phyloP scores from a whole-genome alignment of 1,140 invertebrate species.

The Diploscapter pachys region DNA sequence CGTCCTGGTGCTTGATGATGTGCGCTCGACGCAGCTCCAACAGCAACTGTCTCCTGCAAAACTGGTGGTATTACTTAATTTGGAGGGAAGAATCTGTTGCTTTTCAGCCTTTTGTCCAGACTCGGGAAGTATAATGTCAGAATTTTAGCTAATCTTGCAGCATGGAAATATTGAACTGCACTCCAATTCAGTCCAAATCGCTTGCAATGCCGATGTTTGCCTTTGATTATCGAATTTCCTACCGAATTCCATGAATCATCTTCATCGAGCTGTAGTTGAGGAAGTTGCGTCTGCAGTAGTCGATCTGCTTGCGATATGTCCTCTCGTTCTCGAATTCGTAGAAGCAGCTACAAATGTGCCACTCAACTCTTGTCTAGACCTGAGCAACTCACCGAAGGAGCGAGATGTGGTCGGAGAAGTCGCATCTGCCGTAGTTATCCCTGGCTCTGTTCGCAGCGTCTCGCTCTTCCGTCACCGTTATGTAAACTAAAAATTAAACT shows the following conservation, averaged over 20 bases:
- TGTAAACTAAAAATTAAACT: slow-evolving; percentile 40
- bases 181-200: too few relatives aligned
- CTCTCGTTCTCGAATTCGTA: not conserved
- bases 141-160: too few relatives aligned
- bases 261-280: slow-evolving; percentile 66
- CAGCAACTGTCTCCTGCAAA: slow-evolving; percentile 42
- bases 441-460: slow-evolving; percentile 65
- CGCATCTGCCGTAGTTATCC: slow-evolving; percentile 72
- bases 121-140: too few relatives aligned
- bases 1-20: slow-evolving; percentile 32
- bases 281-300: slow-evolving; percentile 13
- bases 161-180: too few relatives aligned
- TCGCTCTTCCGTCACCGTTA: slow-evolving; percentile 47
- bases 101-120: too few relatives aligned
- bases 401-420: slow-evolving; percentile 85
- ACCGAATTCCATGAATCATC: slow-evolving; percentile 68
- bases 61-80: too few relatives aligned
- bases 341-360: not conserved
- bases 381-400: slow-evolving; percentile 66
- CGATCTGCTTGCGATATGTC: not conserved
- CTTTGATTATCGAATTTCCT: too few relatives aligned
- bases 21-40: slow-evolving; percentile 42
- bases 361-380: not conserved
- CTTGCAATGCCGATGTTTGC: too few relatives aligned
- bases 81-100: too few relatives aligned